phyloP scores from a whole-genome alignment of 1,140 invertebrate species.

The Nixonia krombeini region DNA sequence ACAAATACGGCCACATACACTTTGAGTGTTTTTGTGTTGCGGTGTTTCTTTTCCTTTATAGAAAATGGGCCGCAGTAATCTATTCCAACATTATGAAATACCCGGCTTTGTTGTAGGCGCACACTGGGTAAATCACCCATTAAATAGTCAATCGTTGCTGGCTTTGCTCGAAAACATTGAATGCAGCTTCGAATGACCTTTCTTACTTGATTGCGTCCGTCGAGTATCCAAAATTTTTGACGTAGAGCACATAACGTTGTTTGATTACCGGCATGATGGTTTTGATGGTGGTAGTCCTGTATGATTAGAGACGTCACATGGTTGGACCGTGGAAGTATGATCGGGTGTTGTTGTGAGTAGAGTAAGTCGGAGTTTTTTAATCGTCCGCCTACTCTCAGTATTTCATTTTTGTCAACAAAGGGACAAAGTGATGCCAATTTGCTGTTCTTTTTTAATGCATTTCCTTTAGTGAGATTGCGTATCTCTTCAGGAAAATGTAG shows the following conservation, averaged over 20 bases:
- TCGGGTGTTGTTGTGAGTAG: constrained; percentile 4
- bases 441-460: too few relatives aligned
- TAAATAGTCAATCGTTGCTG: not conserved
- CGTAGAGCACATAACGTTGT: constrained; percentile 7
- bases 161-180: constrained; percentile 4
- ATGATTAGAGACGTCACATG: constrained; percentile 5
- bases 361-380: not conserved
- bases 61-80: constrained; percentile 59
- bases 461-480: not conserved
- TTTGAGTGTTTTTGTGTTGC: constrained; percentile 23
- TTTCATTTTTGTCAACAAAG: constrained; percentile 1
- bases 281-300: not conserved
- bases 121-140: not conserved
- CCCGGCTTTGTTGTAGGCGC: not conserved
- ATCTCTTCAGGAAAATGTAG: not conserved
- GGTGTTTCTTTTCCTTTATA: constrained; percentile 45
- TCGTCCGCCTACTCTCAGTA: constrained; percentile 3
- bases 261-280: constrained; percentile 13
- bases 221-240: constrained; percentile 13
- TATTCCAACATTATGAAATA: constrained; percentile 48
- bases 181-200: not conserved
- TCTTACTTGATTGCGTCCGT: not conserved
- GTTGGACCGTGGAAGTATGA: not conserved
- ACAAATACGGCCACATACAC: constrained; percentile 25
- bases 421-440: not conserved